phyloP scores from a whole-genome alignment of 35 echinoderm and acorn worm species.

The Lytechinus variegatus region DNA sequence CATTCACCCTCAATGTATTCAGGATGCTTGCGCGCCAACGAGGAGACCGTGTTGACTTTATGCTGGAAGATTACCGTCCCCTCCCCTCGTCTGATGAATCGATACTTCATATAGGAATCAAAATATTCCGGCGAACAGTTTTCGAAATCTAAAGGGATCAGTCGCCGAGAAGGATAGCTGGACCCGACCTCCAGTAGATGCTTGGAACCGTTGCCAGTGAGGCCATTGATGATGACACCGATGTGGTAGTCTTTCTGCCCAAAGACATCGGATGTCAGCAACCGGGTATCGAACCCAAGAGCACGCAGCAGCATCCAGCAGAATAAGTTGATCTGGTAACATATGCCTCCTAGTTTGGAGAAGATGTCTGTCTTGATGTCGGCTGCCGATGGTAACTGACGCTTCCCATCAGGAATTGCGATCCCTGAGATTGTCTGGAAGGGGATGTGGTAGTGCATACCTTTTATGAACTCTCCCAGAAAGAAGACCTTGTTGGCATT shows the following conservation, averaged over 20 bases:
- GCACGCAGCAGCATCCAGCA: constrained; percentile 57
- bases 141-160: constrained; percentile 74
- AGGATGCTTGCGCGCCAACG: background rate
- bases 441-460: constrained; percentile 15
- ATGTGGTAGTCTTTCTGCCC: constrained; percentile 25
- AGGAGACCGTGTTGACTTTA: background rate
- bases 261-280: constrained; percentile 36
- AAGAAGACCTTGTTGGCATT: background rate
- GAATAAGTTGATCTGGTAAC: constrained; percentile 54
- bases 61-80: background rate
- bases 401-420: background rate
- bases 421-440: constrained; percentile 67
- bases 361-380: constrained; percentile 64
- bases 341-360: constrained; percentile 55
- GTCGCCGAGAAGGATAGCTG: constrained; percentile 47
- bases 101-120: constrained; percentile 55
- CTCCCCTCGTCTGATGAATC: constrained; percentile 58
- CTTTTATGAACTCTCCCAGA: background rate
- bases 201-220: constrained; percentile 42
- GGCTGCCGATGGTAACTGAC: constrained; percentile 52
- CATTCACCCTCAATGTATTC: background rate
- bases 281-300: constrained; percentile 54
- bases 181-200: constrained; percentile 68
- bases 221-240: constrained; percentile 32
- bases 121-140: constrained; percentile 54